Base-by-base conservation (phyloP, 2,797 vertebrate species). In the Erpetoichthys calabaricus region DNA sequence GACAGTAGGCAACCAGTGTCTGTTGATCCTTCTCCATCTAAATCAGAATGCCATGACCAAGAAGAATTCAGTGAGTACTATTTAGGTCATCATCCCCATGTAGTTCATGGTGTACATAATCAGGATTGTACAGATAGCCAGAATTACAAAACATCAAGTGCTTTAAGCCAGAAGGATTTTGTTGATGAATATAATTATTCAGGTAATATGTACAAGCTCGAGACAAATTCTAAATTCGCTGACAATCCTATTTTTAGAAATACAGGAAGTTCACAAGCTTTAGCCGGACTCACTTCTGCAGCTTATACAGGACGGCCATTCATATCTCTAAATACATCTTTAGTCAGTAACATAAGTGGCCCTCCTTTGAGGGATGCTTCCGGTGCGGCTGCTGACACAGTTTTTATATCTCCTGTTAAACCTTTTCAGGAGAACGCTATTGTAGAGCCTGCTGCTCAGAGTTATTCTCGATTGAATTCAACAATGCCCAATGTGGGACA, bases 321-420 rank as follows among this genome's bases (percentile, higher is more conserved):
- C 79, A 75, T 99, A 62, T 89, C 91, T 57, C 81, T 98, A 55
- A 98, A 97, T 80, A 91, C 91, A n/a, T 82, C 89, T 63, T 78
- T 98, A 71, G 93, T 97, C 63, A 95, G 91, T 75, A 94, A 91
- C 71, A 97, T 97, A 76, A 97, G 91, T 56, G 91, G 88, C 44
- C 63, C 80, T 45, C 85, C 83, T 57, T 70, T 53, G 2, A 73
- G 62, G 57, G 57, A 44, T 68, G 2, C 60, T 51, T 57, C 65
- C 59, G 76, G 65, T 25, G 25, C 2, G 66, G 50, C 80, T 60
- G 63, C 60, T 60, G 77, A 78, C 57, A 67, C 74, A 62, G 60
- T 67, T 57, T 70, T 59, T 43, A 9, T 62, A 10, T 63, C 67
- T 9, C 62, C 67, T 0, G 65, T 72, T 60, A 69, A 77, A 75